Percentiles rank a stretch among this genome's conserved stretches.
Conservation (phyloP, 2,888 invertebrate genomes). For the Mythimna lalbum region DNA sequence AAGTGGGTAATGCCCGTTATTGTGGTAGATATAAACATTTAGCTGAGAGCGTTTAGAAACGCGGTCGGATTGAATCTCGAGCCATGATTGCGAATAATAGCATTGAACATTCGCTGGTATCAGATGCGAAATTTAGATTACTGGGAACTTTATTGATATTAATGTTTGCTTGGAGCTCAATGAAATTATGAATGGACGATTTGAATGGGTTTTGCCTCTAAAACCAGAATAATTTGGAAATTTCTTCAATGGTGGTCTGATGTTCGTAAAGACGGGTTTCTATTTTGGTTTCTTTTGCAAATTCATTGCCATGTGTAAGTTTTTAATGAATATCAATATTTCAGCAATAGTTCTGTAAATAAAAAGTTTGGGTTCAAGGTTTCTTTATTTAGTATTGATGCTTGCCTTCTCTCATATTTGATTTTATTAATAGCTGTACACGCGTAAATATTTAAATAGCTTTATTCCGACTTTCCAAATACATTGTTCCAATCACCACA, state of each 20-base stretch:
- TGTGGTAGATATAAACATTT: constrained; percentile 64
- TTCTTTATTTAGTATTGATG: background rate
- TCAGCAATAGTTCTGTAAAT: background rate
- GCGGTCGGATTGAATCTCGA: constrained; percentile 78
- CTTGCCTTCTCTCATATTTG: background rate
- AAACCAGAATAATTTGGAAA: constrained; percentile 13
- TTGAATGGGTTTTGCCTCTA: constrained; percentile 36
- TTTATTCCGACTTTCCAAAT: constrained; percentile 46
- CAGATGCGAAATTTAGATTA: constrained; percentile 65
- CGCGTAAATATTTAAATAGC: background rate
- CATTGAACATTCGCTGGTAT: constrained; percentile 56
- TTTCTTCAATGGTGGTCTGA: constrained; percentile 9
- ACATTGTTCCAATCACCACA: constrained; percentile 34
- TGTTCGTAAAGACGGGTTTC: background rate
- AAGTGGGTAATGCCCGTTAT: constrained; percentile 66
- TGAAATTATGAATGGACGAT: constrained; percentile 44
- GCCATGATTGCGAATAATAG: constrained; percentile 77
- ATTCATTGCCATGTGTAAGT: background rate
- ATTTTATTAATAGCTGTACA: constrained; percentile 3
- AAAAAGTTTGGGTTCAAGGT: background rate
- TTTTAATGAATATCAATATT: background rate
- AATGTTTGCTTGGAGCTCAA: constrained; percentile 61
- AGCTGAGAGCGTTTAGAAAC: constrained; percentile 70
- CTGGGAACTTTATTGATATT: constrained; percentile 70
- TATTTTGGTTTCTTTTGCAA: background rate